A percentile compares a stretch with the other conserved stretches of the same genome.
These are phyloP conservation scores for Hesperia comma DNA, from an alignment of 2,888 invertebrate genomes.

Conservation along the genomic window DNA sequence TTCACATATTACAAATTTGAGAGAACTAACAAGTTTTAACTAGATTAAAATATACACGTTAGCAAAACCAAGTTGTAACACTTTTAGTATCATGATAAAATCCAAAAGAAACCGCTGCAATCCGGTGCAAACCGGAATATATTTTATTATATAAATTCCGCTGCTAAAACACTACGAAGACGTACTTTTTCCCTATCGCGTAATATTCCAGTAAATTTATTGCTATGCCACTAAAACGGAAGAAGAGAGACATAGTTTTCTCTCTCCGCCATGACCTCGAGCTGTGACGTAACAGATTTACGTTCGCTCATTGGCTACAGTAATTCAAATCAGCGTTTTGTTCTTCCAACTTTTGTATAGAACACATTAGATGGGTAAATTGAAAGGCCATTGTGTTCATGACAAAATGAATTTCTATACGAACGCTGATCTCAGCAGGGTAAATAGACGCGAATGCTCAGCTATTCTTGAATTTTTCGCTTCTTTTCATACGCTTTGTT, in stretches of 20 bases:
- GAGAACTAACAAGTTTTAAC: too few species aligned
- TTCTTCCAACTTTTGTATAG: conserved; percentile 23
- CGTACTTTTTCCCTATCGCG: conserved; percentile 5
- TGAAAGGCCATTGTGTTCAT: conserved; percentile 22
- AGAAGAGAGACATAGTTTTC: neutral
- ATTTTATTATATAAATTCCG: conserved; percentile 5
- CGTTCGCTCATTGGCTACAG: conserved; percentile 11
- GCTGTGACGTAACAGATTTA: conserved; percentile 12
- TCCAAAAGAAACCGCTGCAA: too few species aligned
- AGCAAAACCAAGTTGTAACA: too few species aligned
- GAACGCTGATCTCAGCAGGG: conserved; percentile 26
- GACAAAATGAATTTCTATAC: conserved; percentile 34
- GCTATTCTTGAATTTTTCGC: conserved; percentile 23
- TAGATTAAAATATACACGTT: too few species aligned
- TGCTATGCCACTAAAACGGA: conserved; percentile 4
- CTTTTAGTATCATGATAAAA: too few species aligned
- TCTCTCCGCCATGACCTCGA: neutral
- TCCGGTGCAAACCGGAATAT: neutral
- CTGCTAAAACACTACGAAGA: neutral
- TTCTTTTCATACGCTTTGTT: conserved; percentile 14
- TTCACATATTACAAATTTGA: too few species aligned
- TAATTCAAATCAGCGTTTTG: conserved; percentile 23
- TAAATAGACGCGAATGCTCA: conserved; percentile 19
- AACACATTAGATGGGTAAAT: conserved; percentile 27
- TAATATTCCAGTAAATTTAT: conserved; percentile 12